phyloP scores from a whole-genome alignment of 1,140 invertebrate genomes.

The Ceratina calcarata region DNA sequence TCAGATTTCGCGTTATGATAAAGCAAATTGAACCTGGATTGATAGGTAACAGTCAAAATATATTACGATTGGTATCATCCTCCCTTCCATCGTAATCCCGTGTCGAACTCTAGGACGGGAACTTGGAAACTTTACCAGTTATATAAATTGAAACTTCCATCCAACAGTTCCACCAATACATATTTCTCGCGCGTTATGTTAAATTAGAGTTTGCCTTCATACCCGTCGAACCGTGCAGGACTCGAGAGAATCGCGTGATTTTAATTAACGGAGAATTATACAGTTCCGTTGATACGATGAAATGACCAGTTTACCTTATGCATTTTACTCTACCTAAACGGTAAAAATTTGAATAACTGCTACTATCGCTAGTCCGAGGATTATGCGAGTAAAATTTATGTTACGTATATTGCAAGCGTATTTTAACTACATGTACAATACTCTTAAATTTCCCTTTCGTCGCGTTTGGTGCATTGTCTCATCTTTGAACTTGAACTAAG shows the following conservation, averaged over 20 bases:
- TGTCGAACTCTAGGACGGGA: background rate
- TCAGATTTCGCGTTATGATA: too few relatives aligned
- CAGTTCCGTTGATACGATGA: background rate
- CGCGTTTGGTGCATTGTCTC: too few relatives aligned
- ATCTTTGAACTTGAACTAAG: too few relatives aligned
- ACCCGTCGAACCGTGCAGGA: background rate
- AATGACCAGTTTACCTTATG: background rate
- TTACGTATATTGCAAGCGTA: too few relatives aligned
- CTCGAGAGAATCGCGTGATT: background rate
- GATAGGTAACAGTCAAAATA: background rate
- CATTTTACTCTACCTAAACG: too few relatives aligned
- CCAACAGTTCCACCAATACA: background rate
- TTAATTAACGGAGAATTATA: background rate
- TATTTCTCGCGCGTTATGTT: background rate
- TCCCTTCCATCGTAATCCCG: background rate
- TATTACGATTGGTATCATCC: background rate
- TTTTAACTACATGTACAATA: too few relatives aligned
- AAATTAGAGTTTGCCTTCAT: background rate
- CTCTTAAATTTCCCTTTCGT: too few relatives aligned
- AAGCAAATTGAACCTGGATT: too few relatives aligned
- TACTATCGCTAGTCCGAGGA: too few relatives aligned
- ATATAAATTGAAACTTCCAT: slow-evolving; percentile 50
- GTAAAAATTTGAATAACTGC: too few relatives aligned
- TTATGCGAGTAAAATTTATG: too few relatives aligned
- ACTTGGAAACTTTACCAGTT: slow-evolving; percentile 41